Evolutionary conservation across 2,888 invertebrate genomes (phyloP).

Genomic region (Zaprionus lineosus): DNA sequence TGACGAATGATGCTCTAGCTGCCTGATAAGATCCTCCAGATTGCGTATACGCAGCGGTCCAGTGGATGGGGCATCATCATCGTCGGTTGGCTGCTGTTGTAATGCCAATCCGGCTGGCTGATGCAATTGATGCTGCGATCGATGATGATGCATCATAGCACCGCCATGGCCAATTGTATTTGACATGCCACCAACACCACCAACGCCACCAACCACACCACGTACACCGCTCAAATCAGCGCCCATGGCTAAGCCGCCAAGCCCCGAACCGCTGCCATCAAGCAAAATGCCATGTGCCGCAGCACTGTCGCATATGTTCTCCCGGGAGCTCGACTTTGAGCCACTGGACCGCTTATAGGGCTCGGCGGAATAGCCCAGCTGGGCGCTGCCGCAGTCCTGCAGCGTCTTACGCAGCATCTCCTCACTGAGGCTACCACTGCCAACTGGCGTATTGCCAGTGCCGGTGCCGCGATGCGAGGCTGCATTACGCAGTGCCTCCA

Average conservation of each 20-base stretch:
- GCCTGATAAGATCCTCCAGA: constrained; percentile 94
- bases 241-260: constrained; percentile 63
- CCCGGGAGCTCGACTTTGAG: constrained; percentile 86
- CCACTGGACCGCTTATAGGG: constrained; percentile 85
- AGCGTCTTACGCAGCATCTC: constrained; percentile 88
- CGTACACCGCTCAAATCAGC: constrained; percentile 68
- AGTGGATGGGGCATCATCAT: constrained; percentile 90
- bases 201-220: constrained; percentile 37
- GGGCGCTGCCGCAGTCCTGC: constrained; percentile 85
- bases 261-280: constrained; percentile 76
- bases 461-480: constrained; percentile 88
- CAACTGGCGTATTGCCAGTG: constrained; percentile 85
- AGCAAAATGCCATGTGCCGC: constrained; percentile 85
- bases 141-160: constrained; percentile 81
- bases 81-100: constrained; percentile 85
- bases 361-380: constrained; percentile 84
- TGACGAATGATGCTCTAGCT: constrained; percentile 92
- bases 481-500: constrained; percentile 94
- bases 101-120: constrained; percentile 82
- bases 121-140: constrained; percentile 80
- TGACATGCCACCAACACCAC: constrained; percentile 34
- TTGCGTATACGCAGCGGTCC: constrained; percentile 95
- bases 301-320: constrained; percentile 87
- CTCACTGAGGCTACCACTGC: constrained; percentile 87
- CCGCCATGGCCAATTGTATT: constrained; percentile 75